These are phyloP conservation scores for Chydorus sphaericus DNA, from an alignment of 2,888 invertebrate genomes.

Conservation along the genomic window DNA sequence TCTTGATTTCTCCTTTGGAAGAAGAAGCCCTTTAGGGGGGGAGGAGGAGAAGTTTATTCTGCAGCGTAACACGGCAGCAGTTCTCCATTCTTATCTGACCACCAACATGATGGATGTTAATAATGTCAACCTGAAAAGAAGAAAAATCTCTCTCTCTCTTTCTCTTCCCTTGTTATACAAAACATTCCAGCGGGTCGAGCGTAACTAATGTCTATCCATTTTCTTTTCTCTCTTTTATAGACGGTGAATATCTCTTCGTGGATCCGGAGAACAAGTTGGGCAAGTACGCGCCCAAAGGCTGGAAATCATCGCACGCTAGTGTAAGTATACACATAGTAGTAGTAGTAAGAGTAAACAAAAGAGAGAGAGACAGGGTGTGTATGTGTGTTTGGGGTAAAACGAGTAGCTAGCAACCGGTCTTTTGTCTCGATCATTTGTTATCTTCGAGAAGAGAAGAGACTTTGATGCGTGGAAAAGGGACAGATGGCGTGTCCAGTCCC, in stretches of 20 bases:
- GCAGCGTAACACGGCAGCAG: conserved; percentile 22
- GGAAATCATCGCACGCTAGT: conserved; percentile 85
- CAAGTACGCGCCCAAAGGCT: conserved; percentile 90
- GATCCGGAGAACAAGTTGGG: conserved; percentile 88
- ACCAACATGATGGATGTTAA: conserved; percentile 8
- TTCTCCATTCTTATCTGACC: conserved; percentile 22
- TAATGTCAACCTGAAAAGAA: conserved; percentile 1
- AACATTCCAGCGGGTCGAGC: no score
- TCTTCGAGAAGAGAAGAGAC: neutral
- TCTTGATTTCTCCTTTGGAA: conserved; percentile 3
- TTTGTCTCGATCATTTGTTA: conserved; percentile 7
- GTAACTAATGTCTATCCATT: conserved; percentile 7
- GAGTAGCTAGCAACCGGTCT: conserved; percentile 2
- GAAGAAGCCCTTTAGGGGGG: no score
- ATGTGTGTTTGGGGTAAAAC: neutral
- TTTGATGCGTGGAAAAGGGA: neutral
- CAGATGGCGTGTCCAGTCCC: neutral
- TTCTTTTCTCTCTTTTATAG: conserved; percentile 39
- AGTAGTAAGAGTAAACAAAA: neutral
- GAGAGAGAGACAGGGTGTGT: neutral
- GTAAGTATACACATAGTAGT: conserved; percentile 41
- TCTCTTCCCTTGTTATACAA: conserved; percentile 10
- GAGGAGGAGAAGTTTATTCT: no score
- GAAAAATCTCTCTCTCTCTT: conserved; percentile 9
- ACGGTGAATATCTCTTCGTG: conserved; percentile 90